phyloP scores from a whole-genome alignment of 2,888 invertebrate genomes.

The Augochlorella aurata region DNA sequence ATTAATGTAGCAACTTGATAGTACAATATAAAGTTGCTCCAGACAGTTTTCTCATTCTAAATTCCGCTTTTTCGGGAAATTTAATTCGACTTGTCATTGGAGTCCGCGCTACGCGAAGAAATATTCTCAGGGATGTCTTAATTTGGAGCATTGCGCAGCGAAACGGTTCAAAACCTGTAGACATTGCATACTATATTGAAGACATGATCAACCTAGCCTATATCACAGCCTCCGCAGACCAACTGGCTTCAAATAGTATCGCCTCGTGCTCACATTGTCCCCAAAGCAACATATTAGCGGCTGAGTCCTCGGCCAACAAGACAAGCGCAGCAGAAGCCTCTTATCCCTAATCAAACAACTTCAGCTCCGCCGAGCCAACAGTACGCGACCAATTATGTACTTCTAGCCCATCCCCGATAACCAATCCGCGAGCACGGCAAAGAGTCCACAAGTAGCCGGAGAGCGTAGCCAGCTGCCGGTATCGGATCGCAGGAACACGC shows the following conservation, averaged over 20 bases:
- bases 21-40: too few species aligned
- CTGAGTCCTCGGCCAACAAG: not conserved
- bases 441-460: not conserved
- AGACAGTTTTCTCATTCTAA: too few species aligned
- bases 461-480: slow-evolving; percentile 2
- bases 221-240: not conserved
- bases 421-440: slow-evolving; percentile 7
- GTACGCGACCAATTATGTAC: slow-evolving; percentile 6
- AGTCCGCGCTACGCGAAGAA: too few species aligned
- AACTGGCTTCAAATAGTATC: not conserved
- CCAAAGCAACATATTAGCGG: not conserved
- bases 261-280: too few species aligned
- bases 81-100: too few species aligned
- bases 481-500: not conserved
- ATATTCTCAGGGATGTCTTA: too few species aligned
- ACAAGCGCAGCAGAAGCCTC: not conserved
- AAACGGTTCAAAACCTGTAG: too few species aligned
- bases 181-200: not conserved
- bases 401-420: slow-evolving; percentile 17
- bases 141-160: too few species aligned
- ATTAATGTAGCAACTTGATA: too few species aligned
- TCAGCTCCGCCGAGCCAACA: not conserved
- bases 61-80: too few species aligned
- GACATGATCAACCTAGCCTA: not conserved
- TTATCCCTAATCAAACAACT: not conserved